These are phyloP conservation scores for Parotia lawesii DNA, from an alignment of 2,113 vertebrate species.

Conservation along the genomic window DNA sequence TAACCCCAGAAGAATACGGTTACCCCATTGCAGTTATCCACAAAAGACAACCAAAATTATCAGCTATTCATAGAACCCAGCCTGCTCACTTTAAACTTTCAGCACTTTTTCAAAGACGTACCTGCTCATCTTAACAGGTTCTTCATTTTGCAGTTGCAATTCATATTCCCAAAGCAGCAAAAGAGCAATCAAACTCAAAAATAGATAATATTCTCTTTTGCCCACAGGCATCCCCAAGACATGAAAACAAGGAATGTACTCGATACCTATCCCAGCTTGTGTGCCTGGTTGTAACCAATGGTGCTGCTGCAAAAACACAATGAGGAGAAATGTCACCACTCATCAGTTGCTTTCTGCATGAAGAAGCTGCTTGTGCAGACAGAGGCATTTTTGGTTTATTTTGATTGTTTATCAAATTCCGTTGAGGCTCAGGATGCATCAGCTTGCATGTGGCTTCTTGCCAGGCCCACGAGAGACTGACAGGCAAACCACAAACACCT, in stretches of 20 bases:
- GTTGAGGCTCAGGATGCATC: not conserved
- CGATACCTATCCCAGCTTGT: not conserved
- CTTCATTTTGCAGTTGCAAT: not conserved
- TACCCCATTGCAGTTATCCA: not conserved
- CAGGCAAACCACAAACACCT: conserved; percentile 34
- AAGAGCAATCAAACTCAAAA: conserved; percentile 32
- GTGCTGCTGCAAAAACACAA: not conserved
- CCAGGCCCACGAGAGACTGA: conserved; percentile 3
- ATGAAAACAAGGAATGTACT: not conserved
- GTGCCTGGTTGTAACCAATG: not conserved
- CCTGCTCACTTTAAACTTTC: not conserved
- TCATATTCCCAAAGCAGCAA: conserved; percentile 14
- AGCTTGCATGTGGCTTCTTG: not conserved
- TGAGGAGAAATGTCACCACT: not conserved
- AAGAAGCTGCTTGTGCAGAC: not conserved
- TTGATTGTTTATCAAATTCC: not conserved
- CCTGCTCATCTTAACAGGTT: not conserved
- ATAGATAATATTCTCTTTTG: not conserved
- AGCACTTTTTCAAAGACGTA: not conserved
- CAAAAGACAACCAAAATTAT: not conserved
- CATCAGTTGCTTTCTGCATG: not conserved
- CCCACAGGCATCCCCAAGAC: not conserved
- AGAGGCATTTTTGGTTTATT: not conserved
- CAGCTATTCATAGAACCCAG: not conserved
- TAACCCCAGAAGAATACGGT: not conserved